phyloP scores from a whole-genome alignment of 2,113 vertebrate species.

The Peromyscus maniculatus region DNA sequence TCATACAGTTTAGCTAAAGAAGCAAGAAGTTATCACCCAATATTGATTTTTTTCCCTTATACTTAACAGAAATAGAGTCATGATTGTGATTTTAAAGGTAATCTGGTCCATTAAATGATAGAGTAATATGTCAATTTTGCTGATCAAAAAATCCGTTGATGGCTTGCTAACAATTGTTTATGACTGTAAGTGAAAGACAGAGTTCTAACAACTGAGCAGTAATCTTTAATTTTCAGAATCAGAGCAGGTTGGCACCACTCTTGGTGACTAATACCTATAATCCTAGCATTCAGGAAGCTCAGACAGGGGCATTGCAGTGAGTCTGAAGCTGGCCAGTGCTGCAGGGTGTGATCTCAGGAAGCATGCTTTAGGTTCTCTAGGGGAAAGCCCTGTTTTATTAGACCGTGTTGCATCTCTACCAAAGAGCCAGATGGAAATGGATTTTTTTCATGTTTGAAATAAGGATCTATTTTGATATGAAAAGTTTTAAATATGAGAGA shows the following conservation, averaged over 20 bases:
- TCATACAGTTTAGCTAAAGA: background rate
- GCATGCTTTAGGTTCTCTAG: background rate
- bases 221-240: background rate
- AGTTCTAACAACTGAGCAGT: background rate
- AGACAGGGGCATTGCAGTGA: background rate
- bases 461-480: background rate
- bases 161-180: background rate
- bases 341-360: background rate
- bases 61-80: background rate
- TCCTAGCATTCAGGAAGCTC: background rate
- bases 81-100: background rate
- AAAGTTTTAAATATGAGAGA: background rate
- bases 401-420: background rate
- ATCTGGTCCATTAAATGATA: background rate
- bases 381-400: background rate
- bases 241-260: background rate
- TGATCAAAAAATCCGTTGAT: slow-evolving; percentile 1
- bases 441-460: background rate
- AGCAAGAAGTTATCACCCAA: background rate
- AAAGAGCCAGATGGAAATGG: slow-evolving; percentile 20
- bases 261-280: background rate
- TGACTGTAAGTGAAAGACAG: background rate
- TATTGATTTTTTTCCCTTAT: background rate
- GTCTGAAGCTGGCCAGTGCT: background rate
- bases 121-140: background rate